Evolutionary conservation across 2,113 vertebrate species (phyloP), one percentile per base, ranked within the genome.

Genomic region (Bubo bubo): DNA sequence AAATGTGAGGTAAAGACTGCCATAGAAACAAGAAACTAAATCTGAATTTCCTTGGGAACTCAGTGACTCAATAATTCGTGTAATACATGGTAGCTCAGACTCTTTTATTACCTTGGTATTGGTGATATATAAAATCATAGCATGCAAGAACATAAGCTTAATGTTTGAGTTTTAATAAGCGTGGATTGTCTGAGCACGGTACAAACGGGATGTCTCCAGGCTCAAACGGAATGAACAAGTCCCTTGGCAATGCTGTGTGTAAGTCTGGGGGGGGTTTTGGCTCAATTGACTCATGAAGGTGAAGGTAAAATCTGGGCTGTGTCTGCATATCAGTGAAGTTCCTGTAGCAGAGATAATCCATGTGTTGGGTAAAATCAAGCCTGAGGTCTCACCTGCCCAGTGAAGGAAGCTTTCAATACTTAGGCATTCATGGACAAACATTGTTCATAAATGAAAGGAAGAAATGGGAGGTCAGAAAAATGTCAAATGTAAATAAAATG

Each of bases 391-490:
- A 4, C 39, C 58, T 32, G 27, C 24, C 64, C 6, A 17, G 55
- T 12, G 58, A 24, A 59, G 79, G 86, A 16, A 41, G 41, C 93
- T 89, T 62, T 49, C 53, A 7, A 12, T 77, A 30, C 52, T 68
- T 68, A 43, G 27, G 23, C 18, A 6, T 45, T 39, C 55, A 1
- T 10, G 75, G 90, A 10, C 84, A 90, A 91, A 73, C 77, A 66
- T 13, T 0, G 9, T 34, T 85, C 87, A 74, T 59, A 49, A 77
- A 50, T 11, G 86, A 74, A 49, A 60, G 73, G 43, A 76, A 39
- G 64, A 70, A 67, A 28, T 5, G 45, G 59, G 96, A 95, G 94
- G 87, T 94, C 92, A 90, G 39, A 41, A 20, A 79, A 64, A 71
- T 63, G 91, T 91, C 96, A 67, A 3, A 27, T 67, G 55, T n/a